These are phyloP conservation scores for Mobula hypostoma DNA, from an alignment of 2,113 vertebrate species.

Conservation along the genomic window DNA sequence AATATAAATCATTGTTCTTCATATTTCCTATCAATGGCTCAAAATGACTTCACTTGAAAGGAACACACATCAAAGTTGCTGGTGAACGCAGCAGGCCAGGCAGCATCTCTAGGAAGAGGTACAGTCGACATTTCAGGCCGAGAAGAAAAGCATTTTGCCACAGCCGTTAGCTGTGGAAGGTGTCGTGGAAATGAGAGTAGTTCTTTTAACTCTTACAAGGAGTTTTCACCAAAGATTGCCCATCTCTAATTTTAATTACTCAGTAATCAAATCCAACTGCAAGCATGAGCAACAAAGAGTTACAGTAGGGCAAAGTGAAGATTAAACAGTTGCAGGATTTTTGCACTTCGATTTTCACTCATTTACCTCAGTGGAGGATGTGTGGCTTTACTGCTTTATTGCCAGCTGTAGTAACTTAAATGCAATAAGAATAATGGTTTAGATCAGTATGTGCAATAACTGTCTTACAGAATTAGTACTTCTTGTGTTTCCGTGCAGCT, in stretches of 20 bases:
- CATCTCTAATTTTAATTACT: background rate
- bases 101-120: no score
- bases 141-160: no score
- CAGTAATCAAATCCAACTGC: background rate
- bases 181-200: no score
- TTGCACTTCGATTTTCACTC: background rate
- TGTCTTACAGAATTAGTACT: background rate
- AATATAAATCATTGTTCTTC: no score
- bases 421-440: background rate
- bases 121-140: no score
- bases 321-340: background rate
- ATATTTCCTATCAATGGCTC: no score
- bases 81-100: no score
- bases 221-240: background rate
- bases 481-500: background rate
- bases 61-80: no score
- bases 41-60: no score
- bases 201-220: no score
- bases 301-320: background rate
- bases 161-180: no score
- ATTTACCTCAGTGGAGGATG: constrained; percentile 1
- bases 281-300: background rate
- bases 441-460: constrained; percentile 15
- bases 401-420: background rate
- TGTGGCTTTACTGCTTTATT: background rate